Base-by-base conservation (phyloP, 2,113 vertebrate species). In the Esox niger region DNA sequence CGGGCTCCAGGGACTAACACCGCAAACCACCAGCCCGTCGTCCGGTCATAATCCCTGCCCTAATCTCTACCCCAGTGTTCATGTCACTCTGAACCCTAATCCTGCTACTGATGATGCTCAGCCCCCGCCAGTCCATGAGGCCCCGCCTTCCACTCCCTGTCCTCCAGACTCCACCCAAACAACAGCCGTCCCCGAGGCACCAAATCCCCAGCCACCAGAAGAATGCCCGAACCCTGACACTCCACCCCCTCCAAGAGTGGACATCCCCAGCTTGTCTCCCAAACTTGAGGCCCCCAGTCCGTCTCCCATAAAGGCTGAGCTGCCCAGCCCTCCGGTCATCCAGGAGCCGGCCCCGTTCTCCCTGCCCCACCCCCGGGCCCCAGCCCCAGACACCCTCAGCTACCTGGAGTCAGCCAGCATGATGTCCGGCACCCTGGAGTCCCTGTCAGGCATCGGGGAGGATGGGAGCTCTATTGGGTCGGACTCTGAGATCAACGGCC, bases 361-460 rank as follows among this genome's bases (percentile, higher is more conserved):
- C 82, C 57, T 88, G 81, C 73, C 78, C 78, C 66, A 82, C 79
- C 26, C 88, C 67, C 64, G 81, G 52, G 83, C 84, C 9, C 90
- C 84, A 0, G 93, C 94, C 26, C 90, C 88, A 0, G 95, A 95
- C 84, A 92, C 91, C 1, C 86, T 96, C 57, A 94, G 92, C 81
- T 94, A 94, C 76, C 84, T 95, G 75, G 95, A 97, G 76, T 95
- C 95, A 0, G 95, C 94, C 73, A 96, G 95, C 81, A 46, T 97
- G 65, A 94, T 96, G 90, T 97, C 95, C 0, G 95, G 95, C 52
- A 97, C 95, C 0, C 52, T 94, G 87, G 95, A 97, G 81, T 96
- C 94, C 3, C 86, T 97, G 71, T 88, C 89, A 1, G 85, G 92
- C 0, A 70, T 93, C 43, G 91, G 90, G 13, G 95, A 96, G 33